These are phyloP conservation scores for rabbit (Oryctolagus cuniculus) DNA, from an alignment of 2,113 vertebrate species.

Conservation along the genomic window DNA sequence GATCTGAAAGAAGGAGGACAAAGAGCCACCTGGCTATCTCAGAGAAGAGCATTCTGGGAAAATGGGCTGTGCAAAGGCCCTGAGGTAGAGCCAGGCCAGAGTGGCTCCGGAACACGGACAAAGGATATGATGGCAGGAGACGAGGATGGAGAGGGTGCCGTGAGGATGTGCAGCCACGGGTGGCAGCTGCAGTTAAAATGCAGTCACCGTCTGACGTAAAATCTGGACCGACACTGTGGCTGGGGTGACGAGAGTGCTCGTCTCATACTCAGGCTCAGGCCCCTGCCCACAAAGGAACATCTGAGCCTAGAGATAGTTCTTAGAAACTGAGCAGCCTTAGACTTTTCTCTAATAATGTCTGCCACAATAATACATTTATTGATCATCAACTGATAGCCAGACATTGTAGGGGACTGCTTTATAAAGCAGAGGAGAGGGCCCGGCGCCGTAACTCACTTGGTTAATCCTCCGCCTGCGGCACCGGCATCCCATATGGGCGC, in stretches of 20 bases:
- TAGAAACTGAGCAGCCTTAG: neutral
- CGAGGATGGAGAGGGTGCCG: neutral
- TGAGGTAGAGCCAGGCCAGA: neutral
- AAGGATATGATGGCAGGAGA: neutral
- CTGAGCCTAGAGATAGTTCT: neutral
- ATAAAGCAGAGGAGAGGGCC: neutral
- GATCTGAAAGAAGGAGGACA: neutral
- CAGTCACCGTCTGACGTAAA: neutral
- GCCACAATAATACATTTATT: neutral
- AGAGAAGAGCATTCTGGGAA: neutral
- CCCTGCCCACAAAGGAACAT: neutral
- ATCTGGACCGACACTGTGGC: neutral
- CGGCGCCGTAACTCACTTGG: no score
- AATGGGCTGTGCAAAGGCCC: neutral
- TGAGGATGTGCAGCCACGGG: neutral
- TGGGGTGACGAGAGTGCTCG: neutral
- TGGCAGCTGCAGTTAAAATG: neutral
- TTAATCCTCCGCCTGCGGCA: no score
- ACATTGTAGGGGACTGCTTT: neutral
- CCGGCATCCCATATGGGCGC: no score
- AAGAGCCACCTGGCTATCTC: neutral
- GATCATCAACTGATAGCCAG: neutral
- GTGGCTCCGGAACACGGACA: neutral
- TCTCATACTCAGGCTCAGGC: neutral
- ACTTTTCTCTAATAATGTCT: neutral